phyloP scores from a whole-genome alignment of 2,797 vertebrate genomes.

The Argentina silus region DNA sequence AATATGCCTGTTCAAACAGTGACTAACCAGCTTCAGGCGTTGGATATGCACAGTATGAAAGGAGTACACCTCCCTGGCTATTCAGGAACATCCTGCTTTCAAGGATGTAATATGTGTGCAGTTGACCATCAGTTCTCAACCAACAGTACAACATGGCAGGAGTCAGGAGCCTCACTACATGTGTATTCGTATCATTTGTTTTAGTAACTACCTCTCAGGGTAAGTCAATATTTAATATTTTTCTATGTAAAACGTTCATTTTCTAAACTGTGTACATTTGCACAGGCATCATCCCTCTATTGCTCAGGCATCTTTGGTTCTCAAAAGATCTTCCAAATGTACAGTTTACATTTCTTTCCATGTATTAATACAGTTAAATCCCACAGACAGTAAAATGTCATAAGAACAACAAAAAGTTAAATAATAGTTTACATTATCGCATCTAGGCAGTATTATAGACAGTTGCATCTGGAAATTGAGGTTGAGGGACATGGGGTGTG shows the following conservation, averaged over 20 bases:
- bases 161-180: constrained; percentile 41
- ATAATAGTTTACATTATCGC: too few relatives aligned
- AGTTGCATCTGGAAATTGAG: too few relatives aligned
- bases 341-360: neutral
- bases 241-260: neutral
- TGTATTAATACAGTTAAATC: too few relatives aligned
- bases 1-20: constrained; percentile 63
- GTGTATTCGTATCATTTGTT: constrained; percentile 46
- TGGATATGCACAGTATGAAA: constrained; percentile 17
- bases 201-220: constrained; percentile 18
- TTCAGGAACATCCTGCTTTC: constrained; percentile 66
- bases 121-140: constrained; percentile 33
- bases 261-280: neutral
- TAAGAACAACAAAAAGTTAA: too few relatives aligned
- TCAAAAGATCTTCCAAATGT: too few relatives aligned
- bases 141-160: constrained; percentile 56
- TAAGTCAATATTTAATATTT: constrained; percentile 46
- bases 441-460: too few relatives aligned
- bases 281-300: neutral
- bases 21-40: constrained; percentile 32
- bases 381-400: too few relatives aligned
- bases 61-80: constrained; percentile 49
- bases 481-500: constrained; percentile 16
- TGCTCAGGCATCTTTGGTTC: neutral
- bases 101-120: constrained; percentile 59